phyloP scores from a whole-genome alignment of 2,888 invertebrate genomes.

The Rugalucina vietnamica region DNA sequence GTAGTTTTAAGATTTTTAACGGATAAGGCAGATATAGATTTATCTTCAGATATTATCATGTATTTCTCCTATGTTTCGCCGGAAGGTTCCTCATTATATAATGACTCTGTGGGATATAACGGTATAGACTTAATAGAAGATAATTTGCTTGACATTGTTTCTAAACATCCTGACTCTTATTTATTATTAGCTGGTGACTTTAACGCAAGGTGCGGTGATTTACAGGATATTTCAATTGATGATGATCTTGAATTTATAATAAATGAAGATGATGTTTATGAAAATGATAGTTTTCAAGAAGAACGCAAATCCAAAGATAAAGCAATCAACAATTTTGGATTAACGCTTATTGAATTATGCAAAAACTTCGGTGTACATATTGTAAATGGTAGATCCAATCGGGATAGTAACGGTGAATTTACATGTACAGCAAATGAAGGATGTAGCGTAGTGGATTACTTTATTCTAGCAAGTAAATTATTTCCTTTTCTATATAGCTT shows the following conservation, averaged over 20 bases:
- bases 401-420: not conserved
- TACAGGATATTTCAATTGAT: not conserved
- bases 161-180: not conserved
- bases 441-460: slow-evolving; percentile 1
- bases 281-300: not conserved
- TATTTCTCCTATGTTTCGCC: not conserved
- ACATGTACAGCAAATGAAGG: slow-evolving; percentile 12
- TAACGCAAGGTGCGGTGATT: not conserved
- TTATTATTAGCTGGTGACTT: not conserved
- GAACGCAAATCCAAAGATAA: not conserved
- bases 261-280: not conserved
- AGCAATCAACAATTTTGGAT: not conserved
- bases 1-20: not conserved
- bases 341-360: slow-evolving; percentile 8
- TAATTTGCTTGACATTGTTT: not conserved
- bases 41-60: not conserved
- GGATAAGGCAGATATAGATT: not conserved
- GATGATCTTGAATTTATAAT: not conserved
- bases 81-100: not conserved
- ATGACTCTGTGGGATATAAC: not conserved
- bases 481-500: not conserved
- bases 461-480: slow-evolving; percentile 2
- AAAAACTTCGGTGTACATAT: not conserved
- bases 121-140: slow-evolving; percentile 2
- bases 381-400: not conserved